These are phyloP conservation scores for Calliphora vomitoria DNA, from an alignment of 2,888 invertebrate genomes.

Conservation along the genomic window DNA sequence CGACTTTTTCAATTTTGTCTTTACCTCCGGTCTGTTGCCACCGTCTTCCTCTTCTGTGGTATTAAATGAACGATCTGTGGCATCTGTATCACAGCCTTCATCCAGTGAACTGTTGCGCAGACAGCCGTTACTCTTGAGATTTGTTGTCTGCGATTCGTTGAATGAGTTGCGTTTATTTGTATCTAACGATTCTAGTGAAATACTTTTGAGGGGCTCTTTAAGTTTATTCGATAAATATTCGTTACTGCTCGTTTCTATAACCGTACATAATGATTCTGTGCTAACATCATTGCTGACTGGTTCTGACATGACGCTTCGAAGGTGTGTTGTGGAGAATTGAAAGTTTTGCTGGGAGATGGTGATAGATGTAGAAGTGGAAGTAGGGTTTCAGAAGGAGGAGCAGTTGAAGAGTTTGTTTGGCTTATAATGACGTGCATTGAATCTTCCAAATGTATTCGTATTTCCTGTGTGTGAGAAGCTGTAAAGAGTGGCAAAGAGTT, in stretches of 20 bases:
- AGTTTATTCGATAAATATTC: slow-evolving; percentile 67
- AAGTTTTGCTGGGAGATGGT: slow-evolving; percentile 37
- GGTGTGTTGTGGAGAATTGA: slow-evolving; percentile 33
- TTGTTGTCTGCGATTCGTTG: slow-evolving; percentile 59
- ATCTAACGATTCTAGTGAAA: slow-evolving; percentile 65
- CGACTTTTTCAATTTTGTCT: slow-evolving; percentile 80
- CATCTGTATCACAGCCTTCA: slow-evolving; percentile 73
- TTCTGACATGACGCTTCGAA: slow-evolving; percentile 78
- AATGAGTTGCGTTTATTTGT: slow-evolving; percentile 65
- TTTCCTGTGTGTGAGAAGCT: slow-evolving; percentile 66
- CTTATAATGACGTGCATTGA: slow-evolving; percentile 68
- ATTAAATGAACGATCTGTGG: slow-evolving; percentile 57
- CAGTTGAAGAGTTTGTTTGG: slow-evolving; percentile 47
- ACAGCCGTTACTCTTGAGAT: slow-evolving; percentile 58
- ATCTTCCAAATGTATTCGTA: slow-evolving; percentile 57
- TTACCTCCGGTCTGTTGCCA: slow-evolving; percentile 43
- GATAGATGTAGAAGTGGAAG: slow-evolving; percentile 23
- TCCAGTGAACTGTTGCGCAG: slow-evolving; percentile 65
- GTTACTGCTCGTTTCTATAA: slow-evolving; percentile 75
- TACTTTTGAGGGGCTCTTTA: slow-evolving; percentile 62
- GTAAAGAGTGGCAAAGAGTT: slow-evolving; percentile 48
- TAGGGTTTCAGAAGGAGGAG: slow-evolving; percentile 56
- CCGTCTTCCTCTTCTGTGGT: slow-evolving; percentile 70
- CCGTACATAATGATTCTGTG: slow-evolving; percentile 76
- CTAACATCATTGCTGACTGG: slow-evolving; percentile 76